phyloP scores from a whole-genome alignment of 2,113 vertebrate species.

The Pseudorectes ferrugineus region DNA sequence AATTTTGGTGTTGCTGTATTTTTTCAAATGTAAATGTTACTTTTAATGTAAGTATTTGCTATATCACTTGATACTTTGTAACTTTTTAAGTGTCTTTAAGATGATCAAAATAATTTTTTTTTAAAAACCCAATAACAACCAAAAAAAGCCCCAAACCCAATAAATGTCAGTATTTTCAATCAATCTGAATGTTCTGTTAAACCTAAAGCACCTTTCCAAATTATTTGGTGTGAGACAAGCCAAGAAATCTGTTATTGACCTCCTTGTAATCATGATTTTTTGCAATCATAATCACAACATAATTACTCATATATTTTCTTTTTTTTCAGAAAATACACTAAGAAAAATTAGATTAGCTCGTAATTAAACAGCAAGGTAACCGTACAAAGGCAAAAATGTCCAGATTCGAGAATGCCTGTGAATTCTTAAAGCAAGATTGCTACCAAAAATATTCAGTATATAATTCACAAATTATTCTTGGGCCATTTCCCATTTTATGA shows the following conservation, averaged over 20 bases:
- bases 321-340: not conserved
- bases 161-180: not conserved
- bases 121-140: not conserved
- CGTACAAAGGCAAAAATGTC: not conserved
- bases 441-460: conserved; percentile 23
- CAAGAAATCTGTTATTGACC: not conserved
- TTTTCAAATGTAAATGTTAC: not conserved
- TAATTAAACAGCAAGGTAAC: not conserved
- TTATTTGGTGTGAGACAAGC: not conserved
- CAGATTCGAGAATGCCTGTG: not conserved
- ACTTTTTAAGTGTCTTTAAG: not conserved
- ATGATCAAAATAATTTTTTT: not conserved
- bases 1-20: not conserved
- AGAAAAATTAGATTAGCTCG: not conserved
- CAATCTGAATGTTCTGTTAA: not conserved
- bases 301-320: not conserved
- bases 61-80: not conserved
- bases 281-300: not conserved
- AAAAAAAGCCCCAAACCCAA: not conserved
- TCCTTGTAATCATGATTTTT: not conserved
- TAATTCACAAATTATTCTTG: conserved; percentile 43
- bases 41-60: not conserved
- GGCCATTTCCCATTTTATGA: conserved; percentile 35
- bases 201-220: not conserved
- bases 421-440: conserved; percentile 21